Percentiles rank a stretch among this genome's conserved stretches.
Conservation (phyloP, 2,113 vertebrate genomes). For the Leucosticte australis region DNA sequence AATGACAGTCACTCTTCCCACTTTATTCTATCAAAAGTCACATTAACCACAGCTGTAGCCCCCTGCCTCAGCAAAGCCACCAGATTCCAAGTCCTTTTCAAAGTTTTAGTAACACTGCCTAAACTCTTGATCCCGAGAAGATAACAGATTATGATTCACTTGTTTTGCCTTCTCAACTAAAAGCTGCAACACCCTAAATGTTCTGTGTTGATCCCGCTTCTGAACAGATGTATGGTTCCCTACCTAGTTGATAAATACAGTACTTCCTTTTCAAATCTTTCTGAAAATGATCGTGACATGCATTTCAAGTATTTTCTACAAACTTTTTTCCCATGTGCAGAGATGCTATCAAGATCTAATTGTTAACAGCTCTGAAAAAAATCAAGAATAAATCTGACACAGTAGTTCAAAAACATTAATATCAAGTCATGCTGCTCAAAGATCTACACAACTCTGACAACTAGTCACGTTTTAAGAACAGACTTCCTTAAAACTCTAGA, state of each 20-base stretch:
- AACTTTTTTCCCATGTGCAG: background rate
- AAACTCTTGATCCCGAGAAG: background rate
- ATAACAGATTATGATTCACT: background rate
- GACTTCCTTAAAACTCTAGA: background rate
- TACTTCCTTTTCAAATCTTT: background rate
- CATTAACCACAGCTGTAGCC: background rate
- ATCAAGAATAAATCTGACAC: background rate
- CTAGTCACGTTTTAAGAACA: background rate
- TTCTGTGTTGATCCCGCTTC: background rate
- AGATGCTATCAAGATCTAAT: background rate
- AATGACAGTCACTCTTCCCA: background rate
- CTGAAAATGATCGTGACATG: background rate
- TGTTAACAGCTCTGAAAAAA: background rate
- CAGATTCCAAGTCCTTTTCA: background rate
- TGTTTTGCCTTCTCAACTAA: background rate
- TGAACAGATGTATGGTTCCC: background rate
- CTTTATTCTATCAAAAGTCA: background rate
- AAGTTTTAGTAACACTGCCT: background rate
- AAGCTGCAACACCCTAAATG: background rate
- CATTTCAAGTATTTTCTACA: background rate
- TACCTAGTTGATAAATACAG: background rate
- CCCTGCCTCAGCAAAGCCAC: background rate
- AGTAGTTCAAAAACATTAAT: background rate
- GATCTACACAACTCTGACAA: background rate
- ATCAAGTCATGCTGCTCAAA: background rate